Percentiles rank a stretch among this genome's conserved stretches.
Conservation (phyloP, 2,113 vertebrate species). For the Lonchura striata region DNA sequence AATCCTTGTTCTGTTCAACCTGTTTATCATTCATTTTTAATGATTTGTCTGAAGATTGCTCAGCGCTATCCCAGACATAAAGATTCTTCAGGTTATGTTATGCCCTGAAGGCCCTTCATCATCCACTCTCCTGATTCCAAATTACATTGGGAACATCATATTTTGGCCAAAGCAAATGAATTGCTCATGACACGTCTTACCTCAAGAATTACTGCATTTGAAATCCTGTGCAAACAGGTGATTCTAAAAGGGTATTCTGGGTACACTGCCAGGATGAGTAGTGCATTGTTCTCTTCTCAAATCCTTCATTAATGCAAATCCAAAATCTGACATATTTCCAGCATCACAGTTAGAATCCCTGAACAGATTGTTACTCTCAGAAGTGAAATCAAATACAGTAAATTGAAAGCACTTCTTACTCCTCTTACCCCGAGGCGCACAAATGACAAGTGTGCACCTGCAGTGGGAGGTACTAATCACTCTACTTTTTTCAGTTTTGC, state of each 20-base stretch:
- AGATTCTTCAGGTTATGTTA: not conserved
- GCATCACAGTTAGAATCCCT: not conserved
- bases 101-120: not conserved
- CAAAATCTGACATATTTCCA: not conserved
- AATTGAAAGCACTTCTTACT: conserved; percentile 7
- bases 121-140: not conserved
- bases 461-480: not conserved
- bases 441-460: not conserved
- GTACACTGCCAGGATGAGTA: not conserved
- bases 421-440: not conserved
- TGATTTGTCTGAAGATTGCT: not conserved
- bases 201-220: not conserved
- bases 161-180: not conserved
- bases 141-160: not conserved
- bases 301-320: not conserved
- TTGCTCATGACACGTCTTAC: not conserved
- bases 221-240: not conserved
- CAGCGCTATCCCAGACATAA: accelerated
- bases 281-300: not conserved
- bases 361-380: conserved; percentile 32
- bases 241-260: not conserved
- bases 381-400: conserved; percentile 18
- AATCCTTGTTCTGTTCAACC: not conserved
- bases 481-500: not conserved
- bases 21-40: not conserved